Base-by-base conservation (phyloP, 2,113 vertebrate genomes). In the Ailurus styani region DNA sequence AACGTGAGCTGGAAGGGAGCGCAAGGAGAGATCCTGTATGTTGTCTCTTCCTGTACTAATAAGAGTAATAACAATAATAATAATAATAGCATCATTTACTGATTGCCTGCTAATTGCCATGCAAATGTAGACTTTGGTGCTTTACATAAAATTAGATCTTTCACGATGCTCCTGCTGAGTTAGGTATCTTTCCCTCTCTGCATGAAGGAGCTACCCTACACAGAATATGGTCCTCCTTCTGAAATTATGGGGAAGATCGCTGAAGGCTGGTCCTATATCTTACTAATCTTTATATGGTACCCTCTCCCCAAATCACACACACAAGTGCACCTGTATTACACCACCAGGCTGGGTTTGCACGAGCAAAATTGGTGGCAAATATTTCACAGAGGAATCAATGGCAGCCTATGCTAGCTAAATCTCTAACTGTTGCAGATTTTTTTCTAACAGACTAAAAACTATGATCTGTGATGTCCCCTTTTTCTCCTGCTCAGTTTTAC, bases 41-140 rank as follows among this genome's bases (percentile, higher is more conserved):
- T 37, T 90, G 8, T 82, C 55, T 96, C n/a, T 40, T 88, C 57
- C 37, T 37, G 0, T 21, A 25, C 18, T 60, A 47, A n/a, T 34
- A 93, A 55, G 7, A 18, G 15, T 42, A 21, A 15, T n/a, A 82
- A 57, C 57, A 78, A 90, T 68, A 87, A 72, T n/a, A 87, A 72
- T n/a, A 90, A 42, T n/a, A 78, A 64, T 23, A 77, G 29, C 27
- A 45, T n/a, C 55, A 4, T 45, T 84, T 54, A 62, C 60, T 55
- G n/a, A 85, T 75, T 55, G 75, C 50, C 62, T 89, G 27, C 29
- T 88, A 91, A 81, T 72, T 82, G 68, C 62, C 54, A 52, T 85
- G 77, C 55, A 89, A 78, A 81, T 64, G 60, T 20, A 47, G 82
- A 93, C 15, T 29, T 52, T 73, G 54, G 14, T 42, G 45, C 73